Conservation (phyloP, 2,113 vertebrate genomes). For the Gopherus evgoodei region DNA sequence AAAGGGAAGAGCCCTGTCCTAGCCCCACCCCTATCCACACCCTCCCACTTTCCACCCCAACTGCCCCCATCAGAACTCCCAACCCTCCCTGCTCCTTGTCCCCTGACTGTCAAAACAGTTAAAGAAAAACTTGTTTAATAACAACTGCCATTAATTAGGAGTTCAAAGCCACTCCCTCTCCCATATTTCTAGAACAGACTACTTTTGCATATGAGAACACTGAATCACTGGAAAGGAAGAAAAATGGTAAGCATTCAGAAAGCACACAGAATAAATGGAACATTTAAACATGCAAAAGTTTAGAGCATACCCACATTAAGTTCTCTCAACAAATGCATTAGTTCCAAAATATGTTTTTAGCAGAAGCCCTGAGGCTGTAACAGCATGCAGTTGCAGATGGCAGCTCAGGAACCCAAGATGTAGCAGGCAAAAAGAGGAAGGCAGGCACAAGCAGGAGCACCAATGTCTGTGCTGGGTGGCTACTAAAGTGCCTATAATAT, state of each 20-base stretch:
- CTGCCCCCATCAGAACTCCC: too few species aligned
- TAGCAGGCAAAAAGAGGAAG: background rate
- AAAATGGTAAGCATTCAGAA: background rate
- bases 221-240: background rate
- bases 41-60: too few species aligned
- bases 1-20: too few species aligned
- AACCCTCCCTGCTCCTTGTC: too few species aligned
- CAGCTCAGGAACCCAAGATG: background rate
- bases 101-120: background rate
- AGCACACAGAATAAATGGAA: background rate
- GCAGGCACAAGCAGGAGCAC: background rate
- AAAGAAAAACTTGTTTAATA: background rate
- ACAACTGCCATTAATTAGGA: background rate
- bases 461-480: background rate
- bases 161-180: background rate
- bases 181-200: background rate
- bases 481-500: background rate
- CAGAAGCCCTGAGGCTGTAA: background rate
- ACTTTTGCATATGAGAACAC: background rate
- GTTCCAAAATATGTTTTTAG: background rate
- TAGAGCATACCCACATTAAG: background rate
- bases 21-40: too few species aligned
- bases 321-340: background rate
- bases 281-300: background rate
- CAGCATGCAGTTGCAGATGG: background rate